Conservation (phyloP, 2,888 invertebrate species). For the Scaptomyza tumidula region DNA sequence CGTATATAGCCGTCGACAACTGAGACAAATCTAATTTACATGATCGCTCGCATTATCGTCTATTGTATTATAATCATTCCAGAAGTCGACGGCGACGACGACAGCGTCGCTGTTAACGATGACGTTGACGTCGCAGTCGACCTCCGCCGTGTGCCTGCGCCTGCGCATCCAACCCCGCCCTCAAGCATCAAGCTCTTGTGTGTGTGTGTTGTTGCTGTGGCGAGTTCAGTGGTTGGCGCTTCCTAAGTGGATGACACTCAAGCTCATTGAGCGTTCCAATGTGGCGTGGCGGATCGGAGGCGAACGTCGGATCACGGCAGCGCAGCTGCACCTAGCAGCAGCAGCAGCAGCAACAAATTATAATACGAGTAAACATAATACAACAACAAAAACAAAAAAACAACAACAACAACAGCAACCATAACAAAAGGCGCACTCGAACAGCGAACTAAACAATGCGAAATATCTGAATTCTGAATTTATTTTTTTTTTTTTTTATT, state of each 20-base stretch:
- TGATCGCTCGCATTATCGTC: constrained; percentile 80
- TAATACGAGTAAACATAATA: constrained; percentile 74
- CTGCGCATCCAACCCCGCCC: constrained; percentile 44
- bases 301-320: constrained; percentile 31
- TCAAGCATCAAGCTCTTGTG: constrained; percentile 2
- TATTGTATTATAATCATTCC: constrained; percentile 78
- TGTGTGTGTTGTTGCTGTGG: constrained; percentile 47
- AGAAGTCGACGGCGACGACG: constrained; percentile 21
- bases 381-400: constrained; percentile 46
- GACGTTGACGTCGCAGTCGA: constrained; percentile 36
- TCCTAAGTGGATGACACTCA: constrained; percentile 79
- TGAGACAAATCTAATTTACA: constrained; percentile 81
- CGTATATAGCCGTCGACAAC: constrained; percentile 49
- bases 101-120: constrained; percentile 6
- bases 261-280: constrained; percentile 70
- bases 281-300: constrained; percentile 27
- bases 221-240: constrained; percentile 78
- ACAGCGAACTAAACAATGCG: constrained; percentile 72
- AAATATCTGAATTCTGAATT: constrained; percentile 62
- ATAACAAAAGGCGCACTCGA: constrained; percentile 36
- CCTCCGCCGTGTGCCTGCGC: constrained; percentile 44
- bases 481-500: constrained; percentile 28
- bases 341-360: constrained; percentile 51
- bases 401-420: constrained; percentile 28
- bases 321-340: constrained; percentile 64